These are phyloP conservation scores for Iphiclides podalirius DNA, from an alignment of 2,888 invertebrate genomes.

Conservation along the genomic window DNA sequence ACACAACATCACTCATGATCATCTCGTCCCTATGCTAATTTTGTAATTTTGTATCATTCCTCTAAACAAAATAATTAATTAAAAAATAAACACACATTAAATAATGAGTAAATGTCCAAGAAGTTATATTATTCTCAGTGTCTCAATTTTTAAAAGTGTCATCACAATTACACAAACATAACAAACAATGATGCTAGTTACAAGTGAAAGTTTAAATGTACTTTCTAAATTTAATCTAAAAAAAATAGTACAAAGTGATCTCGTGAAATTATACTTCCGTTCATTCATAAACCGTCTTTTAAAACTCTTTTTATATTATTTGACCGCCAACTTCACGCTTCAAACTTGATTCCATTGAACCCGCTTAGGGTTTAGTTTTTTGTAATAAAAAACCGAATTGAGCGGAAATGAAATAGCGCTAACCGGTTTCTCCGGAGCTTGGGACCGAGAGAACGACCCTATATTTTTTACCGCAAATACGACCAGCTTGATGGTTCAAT, in stretches of 20 bases:
- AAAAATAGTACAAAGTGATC: constrained; percentile 4
- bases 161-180: background rate
- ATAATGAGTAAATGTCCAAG: too few species aligned
- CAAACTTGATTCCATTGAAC: constrained; percentile 58
- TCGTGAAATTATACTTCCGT: constrained; percentile 6
- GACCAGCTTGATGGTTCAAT: constrained; percentile 25
- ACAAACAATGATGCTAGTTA: background rate
- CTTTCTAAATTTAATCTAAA: constrained; percentile 1
- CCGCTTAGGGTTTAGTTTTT: constrained; percentile 57
- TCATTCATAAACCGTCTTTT: constrained; percentile 42
- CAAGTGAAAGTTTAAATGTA: background rate
- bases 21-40: too few species aligned
- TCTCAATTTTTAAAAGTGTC: background rate
- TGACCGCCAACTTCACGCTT: constrained; percentile 40
- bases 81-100: too few species aligned
- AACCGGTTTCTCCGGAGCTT: constrained; percentile 68
- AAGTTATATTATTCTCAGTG: too few species aligned
- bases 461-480: constrained; percentile 50
- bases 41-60: too few species aligned
- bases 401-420: constrained; percentile 76
- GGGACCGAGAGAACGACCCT: constrained; percentile 44
- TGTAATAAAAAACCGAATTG: constrained; percentile 70
- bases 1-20: too few species aligned
- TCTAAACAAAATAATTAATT: too few species aligned
- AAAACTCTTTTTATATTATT: constrained; percentile 33